These are phyloP conservation scores for Mormyrus lacerda DNA, from an alignment of 2,113 vertebrate species.

Conservation along the genomic window DNA sequence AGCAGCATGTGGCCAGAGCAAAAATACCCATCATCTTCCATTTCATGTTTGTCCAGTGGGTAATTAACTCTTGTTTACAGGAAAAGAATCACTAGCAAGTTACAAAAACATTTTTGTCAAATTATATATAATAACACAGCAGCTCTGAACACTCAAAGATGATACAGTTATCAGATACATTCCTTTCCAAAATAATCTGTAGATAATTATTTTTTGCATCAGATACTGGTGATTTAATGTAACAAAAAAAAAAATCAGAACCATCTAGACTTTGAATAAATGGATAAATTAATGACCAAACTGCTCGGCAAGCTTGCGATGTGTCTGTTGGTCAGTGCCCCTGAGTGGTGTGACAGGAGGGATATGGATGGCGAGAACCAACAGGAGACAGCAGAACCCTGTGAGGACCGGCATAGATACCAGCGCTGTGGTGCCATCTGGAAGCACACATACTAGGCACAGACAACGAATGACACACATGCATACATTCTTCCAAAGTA, in stretches of 20 bases:
- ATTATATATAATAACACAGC: not conserved
- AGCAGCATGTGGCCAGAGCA: not conserved
- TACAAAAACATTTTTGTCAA: not conserved
- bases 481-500: conserved; percentile 31
- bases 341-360: not conserved
- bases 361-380: not conserved
- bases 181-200: conserved; percentile 1
- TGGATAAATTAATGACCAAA: not conserved
- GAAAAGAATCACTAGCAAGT: not conserved
- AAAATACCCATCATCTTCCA: not conserved
- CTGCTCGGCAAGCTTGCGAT: not conserved
- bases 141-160: conserved; percentile 21
- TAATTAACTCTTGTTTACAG: not conserved
- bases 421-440: not conserved
- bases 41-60: not conserved
- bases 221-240: not conserved
- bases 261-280: not conserved
- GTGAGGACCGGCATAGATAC: not conserved
- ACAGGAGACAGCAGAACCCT: not conserved
- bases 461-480: conserved; percentile 35
- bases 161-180: conserved; percentile 9
- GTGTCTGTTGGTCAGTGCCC: not conserved
- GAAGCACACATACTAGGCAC: conserved; percentile 45
- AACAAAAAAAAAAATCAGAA: not conserved
- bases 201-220: not conserved